Evolutionary conservation across 2,888 invertebrate genomes (phyloP), one percentile per base, ranked within the genome.

Genomic region (Rotaria sp.): DNA sequence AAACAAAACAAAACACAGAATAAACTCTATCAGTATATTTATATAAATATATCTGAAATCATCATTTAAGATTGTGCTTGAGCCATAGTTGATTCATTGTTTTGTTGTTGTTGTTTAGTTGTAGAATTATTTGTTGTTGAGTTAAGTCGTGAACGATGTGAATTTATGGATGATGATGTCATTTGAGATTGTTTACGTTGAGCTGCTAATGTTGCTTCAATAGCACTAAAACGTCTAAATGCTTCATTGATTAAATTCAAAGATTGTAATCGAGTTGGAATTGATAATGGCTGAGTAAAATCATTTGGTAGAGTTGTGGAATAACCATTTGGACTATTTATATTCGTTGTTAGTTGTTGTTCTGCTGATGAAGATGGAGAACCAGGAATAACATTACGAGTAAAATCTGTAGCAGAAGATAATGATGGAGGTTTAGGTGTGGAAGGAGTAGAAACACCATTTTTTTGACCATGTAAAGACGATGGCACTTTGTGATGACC

Each of bases 161-260:
- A 18, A 21, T 35, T 67, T 35, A 67, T 67, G 5, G 67, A 67
- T 35, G 67, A 67, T 67, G 67, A 35, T 13, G 67, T 67, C 67
- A 67, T 67, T 45, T 80, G 80, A 45, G 80, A 80, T n/a, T 41
- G 45, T 24, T 80, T 80, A 8, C 80, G 80, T n/a, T 80, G 80
- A 45, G 80, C 80, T n/a, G 80, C 80, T 45, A 80, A 45, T 80
- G 80, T 80, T 4, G 80, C 80, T 80, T 80, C 80, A 45, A 80
- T 80, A 80, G 80, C 80, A 15, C 45, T 45, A n/a, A 80, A 80
- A 80, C 80, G 80, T 45, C 80, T 24, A 80, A 80, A 80, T 80
- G 80, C 80, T 80, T 80, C 80, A 15, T 41, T 45, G 4, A 80
- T 80, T 45, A 80, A 45, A 45, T 80, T 80, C 45, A 80, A 13